These are phyloP conservation scores for Pseudomugil gertrudae DNA, from an alignment of 2,797 vertebrate species.

Conservation along the genomic window DNA sequence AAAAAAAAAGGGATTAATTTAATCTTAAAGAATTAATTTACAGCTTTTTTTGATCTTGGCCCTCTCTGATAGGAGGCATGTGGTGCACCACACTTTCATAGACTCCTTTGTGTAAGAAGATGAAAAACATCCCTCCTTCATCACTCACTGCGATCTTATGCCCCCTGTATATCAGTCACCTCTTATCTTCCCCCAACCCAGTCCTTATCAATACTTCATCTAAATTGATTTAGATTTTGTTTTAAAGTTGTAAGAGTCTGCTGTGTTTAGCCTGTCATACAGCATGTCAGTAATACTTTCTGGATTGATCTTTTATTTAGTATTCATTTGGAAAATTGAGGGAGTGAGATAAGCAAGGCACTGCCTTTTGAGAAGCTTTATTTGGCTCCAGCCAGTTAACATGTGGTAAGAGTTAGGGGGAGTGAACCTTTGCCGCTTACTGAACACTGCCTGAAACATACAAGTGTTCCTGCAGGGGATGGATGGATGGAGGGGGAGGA, in stretches of 20 bases:
- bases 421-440: conserved; percentile 53
- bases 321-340: conserved; percentile 77
- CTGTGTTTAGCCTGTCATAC: conserved; percentile 56
- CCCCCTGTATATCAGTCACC: conserved; percentile 51
- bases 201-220: conserved; percentile 67
- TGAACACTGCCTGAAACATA: conserved; percentile 70
- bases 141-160: conserved; percentile 44
- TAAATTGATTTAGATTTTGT: conserved; percentile 66
- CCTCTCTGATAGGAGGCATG: conserved; percentile 27
- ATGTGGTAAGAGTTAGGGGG: conserved; percentile 81
- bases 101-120: conserved; percentile 56
- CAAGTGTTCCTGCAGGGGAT: conserved; percentile 79
- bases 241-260: conserved; percentile 59
- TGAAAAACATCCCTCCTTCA: conserved; percentile 55
- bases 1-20: conserved; percentile 44
- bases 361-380: conserved; percentile 65
- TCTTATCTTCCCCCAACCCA: conserved; percentile 7
- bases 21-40: conserved; percentile 50
- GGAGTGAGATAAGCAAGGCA: conserved; percentile 64
- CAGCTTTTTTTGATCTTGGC: conserved; percentile 41
- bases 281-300: conserved; percentile 60
- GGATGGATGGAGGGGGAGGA: conserved; percentile 55
- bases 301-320: conserved; percentile 79
- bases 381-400: conserved; percentile 62
- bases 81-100: conserved; percentile 30